Base-by-base conservation (phyloP, 2,113 vertebrate genomes). In the Ptychochromis oligacanthus region DNA sequence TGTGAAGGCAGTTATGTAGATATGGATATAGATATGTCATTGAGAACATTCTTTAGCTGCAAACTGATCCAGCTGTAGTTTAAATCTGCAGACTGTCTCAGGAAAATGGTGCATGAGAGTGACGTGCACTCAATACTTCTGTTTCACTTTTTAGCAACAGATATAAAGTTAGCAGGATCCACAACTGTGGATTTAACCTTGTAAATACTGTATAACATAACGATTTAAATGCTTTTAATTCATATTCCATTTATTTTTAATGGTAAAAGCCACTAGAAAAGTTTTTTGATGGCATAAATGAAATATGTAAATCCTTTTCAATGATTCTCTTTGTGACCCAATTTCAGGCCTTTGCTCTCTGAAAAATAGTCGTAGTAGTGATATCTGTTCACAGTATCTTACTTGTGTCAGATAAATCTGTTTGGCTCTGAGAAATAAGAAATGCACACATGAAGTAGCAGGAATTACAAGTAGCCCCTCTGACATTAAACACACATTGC, bases 21-120 rank as follows among this genome's bases (percentile, higher is more conserved):
- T 13, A 0, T 49, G 7, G n/a, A n/a, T n/a, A n/a, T n/a, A n/a
- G n/a, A n/a, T n/a, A n/a, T n/a, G 36, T 38, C 8, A 38, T 9
- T 38, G 36, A 9, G 40, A 43, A 43, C 40, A 9, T 26, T 67
- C 22, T 67, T 26, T 49, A 12, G 22, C 40, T 49, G 46, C 22
- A 67, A 46, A 46, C 0, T 1, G 24, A 49, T 49, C 5, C 40
- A 46, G 24, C 24, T 2, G 40, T 17, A 28, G 64, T 49, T 70
- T 49, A 28, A 49, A 49, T 49, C 40, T 70, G 40, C 24, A 28
- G 40, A 28, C 22, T 3, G 24, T 28, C 24, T 26, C 64, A 70
- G 64, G 20, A 55, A 55, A 1, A 24, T 0, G 38, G 40, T 0
- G n/a, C 62, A 13, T 24, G 8, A 1, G 4, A 67, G 40, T 20